phyloP scores from a whole-genome alignment of 1,140 invertebrate species.

The Drosophila pallidifrons region DNA sequence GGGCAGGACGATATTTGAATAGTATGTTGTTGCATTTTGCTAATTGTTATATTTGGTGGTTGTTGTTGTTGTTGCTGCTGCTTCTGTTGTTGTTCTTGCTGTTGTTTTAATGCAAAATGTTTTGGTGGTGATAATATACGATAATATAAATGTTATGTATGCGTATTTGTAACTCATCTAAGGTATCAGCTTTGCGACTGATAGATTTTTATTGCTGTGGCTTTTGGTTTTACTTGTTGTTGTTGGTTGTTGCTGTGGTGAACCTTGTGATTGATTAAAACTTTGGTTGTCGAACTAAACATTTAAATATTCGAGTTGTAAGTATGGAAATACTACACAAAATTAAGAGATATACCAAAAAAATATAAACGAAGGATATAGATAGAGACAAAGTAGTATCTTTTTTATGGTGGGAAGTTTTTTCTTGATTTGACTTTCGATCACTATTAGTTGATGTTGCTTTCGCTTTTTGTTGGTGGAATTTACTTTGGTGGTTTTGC shows the following conservation, averaged over 20 bases:
- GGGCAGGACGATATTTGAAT: conserved; percentile 74
- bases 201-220: conserved; percentile 18
- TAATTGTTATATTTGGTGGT: conserved; percentile 29
- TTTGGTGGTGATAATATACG: conserved; percentile 24
- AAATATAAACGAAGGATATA: conserved; percentile 29
- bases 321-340: conserved; percentile 39
- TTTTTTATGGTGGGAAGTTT: conserved; percentile 22
- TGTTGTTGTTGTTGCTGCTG: conserved; percentile 16
- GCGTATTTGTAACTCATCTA: conserved; percentile 36
- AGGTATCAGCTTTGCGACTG: conserved; percentile 24
- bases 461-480: conserved; percentile 18
- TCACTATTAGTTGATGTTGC: conserved; percentile 35
- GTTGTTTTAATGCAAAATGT: conserved; percentile 36
- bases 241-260: conserved; percentile 33
- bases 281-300: conserved; percentile 36
- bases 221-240: conserved; percentile 14
- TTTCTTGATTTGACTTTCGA: neutral
- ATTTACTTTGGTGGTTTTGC: conserved; percentile 42
- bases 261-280: conserved; percentile 21
- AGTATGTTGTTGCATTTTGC: conserved; percentile 64
- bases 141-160: conserved; percentile 8
- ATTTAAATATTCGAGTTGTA: conserved; percentile 33
- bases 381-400: conserved; percentile 29
- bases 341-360: conserved; percentile 32
- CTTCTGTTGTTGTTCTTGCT: conserved; percentile 19